Conservation (phyloP, 2,797 vertebrate genomes). For the Melanotaenia trifasciata region DNA sequence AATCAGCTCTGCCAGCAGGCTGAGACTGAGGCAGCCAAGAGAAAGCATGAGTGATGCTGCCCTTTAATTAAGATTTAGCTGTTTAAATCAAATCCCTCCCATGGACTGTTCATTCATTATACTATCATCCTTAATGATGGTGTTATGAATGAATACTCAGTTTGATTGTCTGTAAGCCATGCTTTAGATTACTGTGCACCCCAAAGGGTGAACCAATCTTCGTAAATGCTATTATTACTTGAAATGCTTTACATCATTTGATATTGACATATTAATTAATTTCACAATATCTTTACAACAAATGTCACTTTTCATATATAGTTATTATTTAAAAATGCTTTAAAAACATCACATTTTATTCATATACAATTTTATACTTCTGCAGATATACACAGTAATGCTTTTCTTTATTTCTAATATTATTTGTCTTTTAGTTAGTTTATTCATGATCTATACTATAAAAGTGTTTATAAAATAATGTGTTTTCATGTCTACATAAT, state of each 20-base stretch:
- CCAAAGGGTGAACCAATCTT: neutral
- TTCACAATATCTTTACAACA: neutral
- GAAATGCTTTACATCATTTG: neutral
- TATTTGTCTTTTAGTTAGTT: too few species aligned
- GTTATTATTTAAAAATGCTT: too few species aligned
- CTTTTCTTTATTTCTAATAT: too few species aligned
- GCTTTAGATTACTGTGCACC: neutral
- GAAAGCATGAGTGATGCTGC: slow-evolving; percentile 15
- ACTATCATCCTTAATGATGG: neutral
- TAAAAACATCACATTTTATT: too few species aligned
- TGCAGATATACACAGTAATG: too few species aligned
- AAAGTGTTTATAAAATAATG: too few species aligned
- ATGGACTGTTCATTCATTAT: slow-evolving; percentile 4
- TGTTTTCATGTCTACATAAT: too few species aligned
- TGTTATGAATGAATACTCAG: neutral
- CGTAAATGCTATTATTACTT: neutral
- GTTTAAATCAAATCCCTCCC: slow-evolving; percentile 10
- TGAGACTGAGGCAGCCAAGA: slow-evolving; percentile 22
- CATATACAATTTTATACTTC: too few species aligned
- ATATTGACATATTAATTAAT: neutral
- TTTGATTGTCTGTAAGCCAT: neutral
- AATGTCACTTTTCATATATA: too few species aligned
- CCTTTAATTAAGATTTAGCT: slow-evolving; percentile 25
- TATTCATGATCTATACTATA: too few species aligned
- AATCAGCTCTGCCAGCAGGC: slow-evolving; percentile 25